Base-by-base conservation (phyloP, 2,797 vertebrate species). In the Chloroceryle amazona region DNA sequence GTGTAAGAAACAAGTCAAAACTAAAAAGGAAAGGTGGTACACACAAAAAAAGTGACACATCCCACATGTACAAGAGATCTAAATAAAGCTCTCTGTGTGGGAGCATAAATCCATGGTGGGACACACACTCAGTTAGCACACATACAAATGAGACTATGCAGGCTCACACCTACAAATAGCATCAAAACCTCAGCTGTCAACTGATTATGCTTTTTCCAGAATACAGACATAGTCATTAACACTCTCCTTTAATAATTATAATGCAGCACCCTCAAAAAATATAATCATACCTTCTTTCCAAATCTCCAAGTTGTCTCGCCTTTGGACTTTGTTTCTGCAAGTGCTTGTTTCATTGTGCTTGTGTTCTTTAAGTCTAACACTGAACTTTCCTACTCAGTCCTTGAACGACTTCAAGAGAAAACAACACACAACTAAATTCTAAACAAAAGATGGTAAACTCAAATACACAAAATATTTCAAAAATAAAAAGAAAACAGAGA, bases 401-500 rank as follows among this genome's bases (percentile, higher is more conserved):
- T 86, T 88, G 63, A 91, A 84, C 42, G 79, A 37, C 63, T 86
- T 86, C 44, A 90, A 91, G 72, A 91, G 74, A 85, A 92, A 95
- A 76, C 68, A 96, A 89, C 31, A 82, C 19, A 74, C 80, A 95
- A 25, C 49, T 62, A 52, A 72, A 62, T 62, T 81, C 80, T 81
- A 93, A 94, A 93, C 76, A 91, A 62, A 78, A 88, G 75, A 63
- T 19, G 42, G 26, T 71, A 58, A 42, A 78, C 51, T 81, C 49
- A 86, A 90, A 71, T 79, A 93, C 73, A 70, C 49, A 82, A 94
- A 96, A 92, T 76, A 90, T 93, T 93, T 89, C 6, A 4, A 44
- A 86, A 94, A 13, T 20, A 71, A 74, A 95, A 88, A 73, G 66
- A 70, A 39, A 95, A 76, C 33, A 92, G 47, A 62, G 11, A 54